phyloP scores from a whole-genome alignment of 2,113 vertebrate genomes.

The Misgurnus mizolepis region DNA sequence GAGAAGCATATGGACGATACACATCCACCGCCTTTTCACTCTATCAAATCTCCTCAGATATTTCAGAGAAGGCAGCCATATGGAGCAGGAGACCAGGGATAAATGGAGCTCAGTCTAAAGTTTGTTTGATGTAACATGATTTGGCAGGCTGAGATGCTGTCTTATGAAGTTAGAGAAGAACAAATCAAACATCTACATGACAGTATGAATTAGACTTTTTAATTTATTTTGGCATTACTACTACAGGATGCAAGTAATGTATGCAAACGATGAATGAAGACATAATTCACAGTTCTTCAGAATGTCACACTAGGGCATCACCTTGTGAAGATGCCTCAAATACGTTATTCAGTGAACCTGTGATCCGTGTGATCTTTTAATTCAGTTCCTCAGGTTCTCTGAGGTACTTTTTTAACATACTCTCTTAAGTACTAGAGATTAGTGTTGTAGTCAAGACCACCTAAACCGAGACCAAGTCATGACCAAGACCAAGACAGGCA shows the following conservation, averaged over 20 bases:
- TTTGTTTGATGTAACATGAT: constrained; percentile 48
- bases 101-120: constrained; percentile 13
- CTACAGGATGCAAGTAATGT: constrained; percentile 54
- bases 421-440: too few species aligned
- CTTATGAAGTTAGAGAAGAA: constrained; percentile 50
- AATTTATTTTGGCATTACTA: too few species aligned
- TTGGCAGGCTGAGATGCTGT: constrained; percentile 60
- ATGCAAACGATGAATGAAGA: constrained; percentile 52
- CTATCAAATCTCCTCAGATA: constrained; percentile 17
- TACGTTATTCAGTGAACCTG: background rate
- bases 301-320: background rate
- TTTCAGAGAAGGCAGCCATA: constrained; percentile 30
- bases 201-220: constrained; percentile 31
- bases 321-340: too few species aligned
- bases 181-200: constrained; percentile 53
- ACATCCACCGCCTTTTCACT: background rate
- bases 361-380: too few species aligned
- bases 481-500: too few species aligned
- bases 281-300: background rate
- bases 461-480: too few species aligned
- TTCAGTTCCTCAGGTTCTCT: background rate
- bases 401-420: too few species aligned
- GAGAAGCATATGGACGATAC: constrained; percentile 1
- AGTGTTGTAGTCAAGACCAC: too few species aligned
- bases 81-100: constrained; percentile 19